Evolutionary conservation across 1,140 invertebrate species (phyloP), one percentile per base, ranked within the genome.

Genomic region (Hylyphantes graminicola): DNA sequence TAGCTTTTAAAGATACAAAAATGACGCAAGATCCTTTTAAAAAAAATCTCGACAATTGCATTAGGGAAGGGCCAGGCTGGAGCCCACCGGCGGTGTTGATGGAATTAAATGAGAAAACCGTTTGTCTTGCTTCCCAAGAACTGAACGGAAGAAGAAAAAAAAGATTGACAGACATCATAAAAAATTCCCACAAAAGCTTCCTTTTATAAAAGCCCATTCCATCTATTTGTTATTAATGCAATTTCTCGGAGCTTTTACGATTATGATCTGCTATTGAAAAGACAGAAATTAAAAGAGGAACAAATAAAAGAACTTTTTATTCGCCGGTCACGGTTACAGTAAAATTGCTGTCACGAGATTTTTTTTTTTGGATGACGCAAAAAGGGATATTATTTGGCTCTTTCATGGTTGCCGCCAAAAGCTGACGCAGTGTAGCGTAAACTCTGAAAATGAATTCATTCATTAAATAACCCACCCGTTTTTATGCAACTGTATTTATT

Each of bases 401-500:
- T 78, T 67, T 78, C 76, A 76, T 51, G 76, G 35, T 51, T n/a
- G 72, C 72, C 72, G 72, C 72, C 53, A 74, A 57, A n/a, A 57
- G 35, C 19, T 19, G 48, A 67, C 21, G 11, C 21, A 76, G 10
- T 51, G 63, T 67, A 67, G n/a, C 48, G 61, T 54, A 67, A 67
- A 78, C 50, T 17, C 63, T 51, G 67, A 78, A 78, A 78, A 78
- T 35, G 63, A 78, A 67, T 78, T 78, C 76, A 78, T 78, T 78
- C 76, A 78, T 67, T 78, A 78, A 78, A 78, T 55, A 57, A 50
- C 76, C 17, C 35, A 35, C 35, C 35, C 35, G 1, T 35, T 35
- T 35, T 35, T 35, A 35, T 35, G 35, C 35, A 35, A 35, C 35
- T 35, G 35, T 35, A 35, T 35, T 35, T 35, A 35, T 35, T 35